Evolutionary conservation across 2,888 invertebrate genomes (phyloP), one percentile per base, ranked within the genome.

Genomic region (Melangyna quadrimaculata): DNA sequence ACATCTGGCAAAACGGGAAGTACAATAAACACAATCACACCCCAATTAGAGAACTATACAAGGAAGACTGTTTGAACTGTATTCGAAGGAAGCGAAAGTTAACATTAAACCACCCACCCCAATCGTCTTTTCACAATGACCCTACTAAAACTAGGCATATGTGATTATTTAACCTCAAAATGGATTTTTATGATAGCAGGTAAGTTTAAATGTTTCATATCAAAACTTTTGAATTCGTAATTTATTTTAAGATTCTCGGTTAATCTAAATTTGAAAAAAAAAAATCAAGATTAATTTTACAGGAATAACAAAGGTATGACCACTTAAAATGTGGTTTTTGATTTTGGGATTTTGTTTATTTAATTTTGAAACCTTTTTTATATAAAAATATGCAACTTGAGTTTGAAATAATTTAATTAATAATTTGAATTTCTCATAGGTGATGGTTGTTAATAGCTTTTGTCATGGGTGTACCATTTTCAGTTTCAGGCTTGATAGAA

Each of bases 151-250:
- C 75, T 82, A 53, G 74, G 87, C 78, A 65, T 78, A 61, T 75
- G 80, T 84, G 84, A 84, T 48, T 84, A 71, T 72, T 72, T 84
- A 45, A 72, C 83, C 40, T 88, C 88, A 75, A 89, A 89, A 78
- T 89, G 90, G 90, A 89, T 91, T 88, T 84, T 91, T 87, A 88
- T 88, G 81, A 78, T 90, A 78, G 88, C 90, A 91, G 91, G 91
- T 91, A 89, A 90, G 89, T 89, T 83, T 51, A 69, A 48, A 70
- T 73, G 73, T 86, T 78, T 57, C 73, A 48, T 72, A 12, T 69
- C 1, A 32, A 35, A 27, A 51, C 9, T 29, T 55, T 45, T 40
- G 14, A 37, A 32, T 10, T 9, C 43, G 29, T 69, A 27, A 17
- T 40, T 40, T 57, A 74, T 14, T 37, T 51, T 67, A 48, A 35